Evolutionary conservation across 2,797 vertebrate genomes (phyloP).

Genomic region (Premnoplex brunnescens): DNA sequence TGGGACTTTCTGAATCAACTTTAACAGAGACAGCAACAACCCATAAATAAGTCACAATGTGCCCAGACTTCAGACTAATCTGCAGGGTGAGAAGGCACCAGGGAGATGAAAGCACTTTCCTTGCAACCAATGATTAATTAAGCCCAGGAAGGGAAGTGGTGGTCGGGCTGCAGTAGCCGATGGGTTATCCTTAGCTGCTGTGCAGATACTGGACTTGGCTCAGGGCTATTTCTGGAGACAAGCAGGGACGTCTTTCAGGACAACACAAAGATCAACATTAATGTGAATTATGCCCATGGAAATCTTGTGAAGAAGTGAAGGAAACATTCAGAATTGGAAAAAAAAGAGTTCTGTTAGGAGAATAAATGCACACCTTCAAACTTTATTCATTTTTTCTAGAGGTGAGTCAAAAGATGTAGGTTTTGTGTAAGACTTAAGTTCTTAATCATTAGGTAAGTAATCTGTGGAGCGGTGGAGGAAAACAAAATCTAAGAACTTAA

Average conservation of each 20-base stretch:
- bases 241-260: not conserved
- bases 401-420: not conserved
- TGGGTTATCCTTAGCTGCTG: not conserved
- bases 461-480: not conserved
- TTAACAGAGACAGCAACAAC: not conserved
- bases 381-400: not conserved
- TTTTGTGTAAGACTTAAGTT: not conserved
- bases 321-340: not conserved
- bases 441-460: not conserved
- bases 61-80: not conserved
- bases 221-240: not conserved
- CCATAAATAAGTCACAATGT: not conserved
- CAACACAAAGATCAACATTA: rapidly evolving
- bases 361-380: not conserved
- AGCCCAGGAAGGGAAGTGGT: not conserved
- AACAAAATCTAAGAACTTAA: not conserved
- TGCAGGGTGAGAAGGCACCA: not conserved
- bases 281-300: not conserved
- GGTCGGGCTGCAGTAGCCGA: not conserved
- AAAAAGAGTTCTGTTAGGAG: not conserved
- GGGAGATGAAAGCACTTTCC: not conserved
- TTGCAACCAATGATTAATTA: not conserved
- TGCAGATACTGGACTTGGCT: not conserved
- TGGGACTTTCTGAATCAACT: not conserved
- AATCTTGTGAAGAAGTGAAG: not conserved